Conservation (phyloP, 2,113 vertebrate species). For the Halcyon malimbica region DNA sequence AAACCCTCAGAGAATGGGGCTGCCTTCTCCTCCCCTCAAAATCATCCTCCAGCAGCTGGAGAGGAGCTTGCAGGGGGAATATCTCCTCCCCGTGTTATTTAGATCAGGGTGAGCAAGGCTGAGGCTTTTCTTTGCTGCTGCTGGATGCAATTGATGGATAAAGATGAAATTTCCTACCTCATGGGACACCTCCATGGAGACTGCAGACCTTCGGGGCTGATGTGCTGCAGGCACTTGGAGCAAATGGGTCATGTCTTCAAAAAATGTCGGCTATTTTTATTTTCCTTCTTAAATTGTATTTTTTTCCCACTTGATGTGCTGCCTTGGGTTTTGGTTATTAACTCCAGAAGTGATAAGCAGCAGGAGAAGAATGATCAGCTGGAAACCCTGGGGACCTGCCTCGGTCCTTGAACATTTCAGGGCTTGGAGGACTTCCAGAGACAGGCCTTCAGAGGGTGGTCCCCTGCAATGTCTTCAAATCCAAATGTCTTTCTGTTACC, state of each 20-base stretch:
- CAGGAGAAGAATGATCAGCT: background rate
- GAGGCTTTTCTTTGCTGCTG: background rate
- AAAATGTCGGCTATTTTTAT: background rate
- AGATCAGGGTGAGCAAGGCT: background rate
- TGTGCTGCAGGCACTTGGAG: background rate
- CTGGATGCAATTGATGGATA: background rate
- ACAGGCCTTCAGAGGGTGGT: constrained; percentile 47
- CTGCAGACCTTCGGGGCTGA: background rate
- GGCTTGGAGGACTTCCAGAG: constrained; percentile 40
- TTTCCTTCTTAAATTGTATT: background rate
- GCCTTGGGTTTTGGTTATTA: constrained; percentile 38
- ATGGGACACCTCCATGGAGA: fast-evolving
- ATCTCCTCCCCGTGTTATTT: background rate
- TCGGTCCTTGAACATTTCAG: constrained; percentile 35
- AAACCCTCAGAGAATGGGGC: background rate
- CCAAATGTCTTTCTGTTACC: background rate
- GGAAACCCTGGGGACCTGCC: background rate
- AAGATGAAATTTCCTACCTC: background rate
- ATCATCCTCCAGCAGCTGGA: background rate
- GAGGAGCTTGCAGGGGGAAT: background rate
- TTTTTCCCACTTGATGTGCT: background rate
- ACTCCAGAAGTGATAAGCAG: constrained; percentile 40
- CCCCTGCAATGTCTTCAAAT: background rate
- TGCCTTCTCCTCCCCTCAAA: background rate
- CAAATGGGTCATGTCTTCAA: background rate